Conservation (phyloP, 2,113 vertebrate genomes). For the Rhabdornis inornatus region DNA sequence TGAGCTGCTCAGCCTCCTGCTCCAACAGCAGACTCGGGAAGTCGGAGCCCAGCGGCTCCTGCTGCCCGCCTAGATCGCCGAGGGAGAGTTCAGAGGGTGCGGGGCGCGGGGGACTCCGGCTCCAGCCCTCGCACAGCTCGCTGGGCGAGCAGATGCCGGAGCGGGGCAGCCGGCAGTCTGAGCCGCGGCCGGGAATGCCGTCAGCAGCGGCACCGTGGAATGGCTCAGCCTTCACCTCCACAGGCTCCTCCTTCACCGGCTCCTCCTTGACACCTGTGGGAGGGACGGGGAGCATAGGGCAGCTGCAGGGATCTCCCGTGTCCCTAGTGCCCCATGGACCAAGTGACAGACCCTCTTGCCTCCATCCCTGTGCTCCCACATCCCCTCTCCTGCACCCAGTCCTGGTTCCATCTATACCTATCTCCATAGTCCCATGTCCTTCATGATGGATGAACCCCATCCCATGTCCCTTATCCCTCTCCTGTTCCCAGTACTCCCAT, state of each 20-base stretch:
- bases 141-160: background rate
- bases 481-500: background rate
- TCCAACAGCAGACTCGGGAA: background rate
- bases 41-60: background rate
- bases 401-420: rapidly evolving
- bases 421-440: rapidly evolving
- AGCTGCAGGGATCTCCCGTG: background rate
- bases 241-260: slow-evolving; percentile 24
- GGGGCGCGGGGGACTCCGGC: background rate
- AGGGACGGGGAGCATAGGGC: background rate
- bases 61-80: background rate
- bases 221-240: slow-evolving; percentile 45
- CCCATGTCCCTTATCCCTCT: background rate
- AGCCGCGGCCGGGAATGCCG: background rate
- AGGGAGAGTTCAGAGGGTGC: background rate
- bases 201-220: background rate
- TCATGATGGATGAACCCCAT: background rate
- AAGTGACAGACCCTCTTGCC: background rate
- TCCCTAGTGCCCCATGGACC: background rate
- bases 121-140: background rate
- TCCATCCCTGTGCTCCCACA: background rate
- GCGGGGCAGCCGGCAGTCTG: background rate
- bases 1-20: background rate
- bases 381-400: background rate
- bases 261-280: slow-evolving; percentile 39